Base-by-base conservation (phyloP, 2,888 invertebrate genomes). In the Eulithis prunata region DNA sequence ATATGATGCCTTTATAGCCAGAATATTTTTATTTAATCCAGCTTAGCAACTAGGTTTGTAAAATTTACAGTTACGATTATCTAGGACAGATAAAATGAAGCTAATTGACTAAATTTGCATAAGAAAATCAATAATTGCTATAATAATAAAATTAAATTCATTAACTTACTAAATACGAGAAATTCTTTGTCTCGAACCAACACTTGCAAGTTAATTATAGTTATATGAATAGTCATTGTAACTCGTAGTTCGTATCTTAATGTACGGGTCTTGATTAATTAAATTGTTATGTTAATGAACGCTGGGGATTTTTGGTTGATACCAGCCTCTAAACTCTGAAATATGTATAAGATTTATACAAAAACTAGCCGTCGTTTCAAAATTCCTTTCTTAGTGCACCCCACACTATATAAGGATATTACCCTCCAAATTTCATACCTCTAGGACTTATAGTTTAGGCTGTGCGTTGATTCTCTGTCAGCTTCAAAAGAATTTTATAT, bases 211-310 rank as follows among this genome's bases (percentile, higher is more conserved):
- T 43, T 58, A 67, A 63, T 65, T 67, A 69, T 65, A 68, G 69
- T 64, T 66, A 67, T 71, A 66, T 67, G 64, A 67, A 65, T 59
- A 77, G 78, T 78, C 78, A 75, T 80, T 75, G 78, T 71, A 69
- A 11, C 6, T 11, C 8, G 41, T 41, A 69, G 63, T 71, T 68
- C 70, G 75, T 80, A 77, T 77, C 77, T 79, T 79, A 78, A 75
- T 76, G 79, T 78, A 75, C 77, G 77, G 80, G 76, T 13, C 76
- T 86, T 88, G 87, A 89, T 89, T 88, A 89, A 90, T 90, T 88
- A 87, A 88, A 90, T 87, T 87, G 85, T 84, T 90, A 90, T 90
- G 89, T 79, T 87, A 90, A 90, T 89, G 78, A 77, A 76, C 58
- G 71, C 53, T 73, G 77, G 73, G 83, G 86, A 88, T 88, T 89